A percentile compares a stretch with the other conserved stretches of the same genome.
Conservation (phyloP, 2,113 vertebrate species). For the Aramus guarauna region DNA sequence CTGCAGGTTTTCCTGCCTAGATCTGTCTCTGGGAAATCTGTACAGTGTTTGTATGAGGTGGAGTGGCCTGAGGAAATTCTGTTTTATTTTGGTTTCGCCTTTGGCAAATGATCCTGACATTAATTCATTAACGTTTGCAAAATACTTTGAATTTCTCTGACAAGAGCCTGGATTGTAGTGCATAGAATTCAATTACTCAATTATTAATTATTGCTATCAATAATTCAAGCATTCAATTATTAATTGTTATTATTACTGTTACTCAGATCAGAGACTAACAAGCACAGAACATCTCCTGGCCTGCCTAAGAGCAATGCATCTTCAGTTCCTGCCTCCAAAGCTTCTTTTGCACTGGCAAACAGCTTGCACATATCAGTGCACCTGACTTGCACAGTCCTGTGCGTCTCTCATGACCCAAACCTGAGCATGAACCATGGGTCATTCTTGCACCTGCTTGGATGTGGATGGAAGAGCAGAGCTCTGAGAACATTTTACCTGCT, state of each 20-base stretch:
- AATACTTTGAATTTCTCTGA: neutral
- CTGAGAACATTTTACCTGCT: neutral
- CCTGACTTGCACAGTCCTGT: no score
- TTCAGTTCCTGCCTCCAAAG: neutral
- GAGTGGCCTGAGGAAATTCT: neutral
- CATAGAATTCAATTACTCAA: neutral
- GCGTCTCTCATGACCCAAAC: neutral
- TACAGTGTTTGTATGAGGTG: neutral
- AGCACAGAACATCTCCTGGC: neutral
- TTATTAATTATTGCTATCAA: neutral
- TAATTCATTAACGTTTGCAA: neutral
- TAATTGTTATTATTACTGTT: neutral
- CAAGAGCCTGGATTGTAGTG: neutral
- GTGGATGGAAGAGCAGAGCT: neutral
- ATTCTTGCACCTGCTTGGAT: no score
- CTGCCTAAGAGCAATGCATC: neutral
- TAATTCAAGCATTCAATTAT: neutral
- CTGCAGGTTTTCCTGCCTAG: neutral
- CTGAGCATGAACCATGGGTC: neutral
- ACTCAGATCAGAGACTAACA: neutral
- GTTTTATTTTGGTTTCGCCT: neutral
- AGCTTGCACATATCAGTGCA: fast-evolving
- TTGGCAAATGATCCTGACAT: neutral
- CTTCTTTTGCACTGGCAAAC: neutral
- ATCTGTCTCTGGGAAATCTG: neutral